phyloP scores from a whole-genome alignment of 1,140 invertebrate species.

The Danaus plexippus region DNA sequence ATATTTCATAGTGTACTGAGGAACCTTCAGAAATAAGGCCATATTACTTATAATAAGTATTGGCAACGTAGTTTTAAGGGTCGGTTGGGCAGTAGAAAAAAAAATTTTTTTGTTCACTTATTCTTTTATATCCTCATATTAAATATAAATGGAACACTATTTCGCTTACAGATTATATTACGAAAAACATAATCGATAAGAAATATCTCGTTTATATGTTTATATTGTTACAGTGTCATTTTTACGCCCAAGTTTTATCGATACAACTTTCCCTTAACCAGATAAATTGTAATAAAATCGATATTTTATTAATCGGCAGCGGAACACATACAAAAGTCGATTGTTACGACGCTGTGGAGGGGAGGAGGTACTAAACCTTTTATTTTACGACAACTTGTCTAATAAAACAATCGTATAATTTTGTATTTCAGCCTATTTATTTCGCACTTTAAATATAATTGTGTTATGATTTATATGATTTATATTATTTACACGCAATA shows the following conservation, averaged over 20 bases:
- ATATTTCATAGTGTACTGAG: conserved; percentile 24
- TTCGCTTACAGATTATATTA: no score
- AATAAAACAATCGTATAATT: conserved; percentile 62
- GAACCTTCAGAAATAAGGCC: conserved; percentile 26
- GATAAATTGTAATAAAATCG: conserved; percentile 31
- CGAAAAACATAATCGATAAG: background rate
- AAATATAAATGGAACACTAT: no score
- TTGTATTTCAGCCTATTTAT: conserved; percentile 25
- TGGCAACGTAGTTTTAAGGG: conserved; percentile 16
- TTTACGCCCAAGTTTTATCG: conserved; percentile 18
- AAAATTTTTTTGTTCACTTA: background rate
- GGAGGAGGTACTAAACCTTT: conserved; percentile 34
- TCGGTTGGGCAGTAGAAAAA: conserved; percentile 6
- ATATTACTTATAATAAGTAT: conserved; percentile 22
- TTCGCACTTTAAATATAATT: conserved; percentile 4
- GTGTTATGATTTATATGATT: no score
- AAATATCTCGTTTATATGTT: conserved; percentile 10
- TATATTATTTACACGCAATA: no score
- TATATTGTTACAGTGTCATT: conserved; percentile 13
- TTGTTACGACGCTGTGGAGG: conserved; percentile 32
- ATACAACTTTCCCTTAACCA: conserved; percentile 17
- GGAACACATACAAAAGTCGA: conserved; percentile 46
- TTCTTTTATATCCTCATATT: no score
- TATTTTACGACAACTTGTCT: conserved; percentile 53
- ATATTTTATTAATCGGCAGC: conserved; percentile 44